Evolutionary conservation across 2,888 invertebrate species (phyloP), one percentile per base, ranked within the genome.

Genomic region (Amorpha juglandis): DNA sequence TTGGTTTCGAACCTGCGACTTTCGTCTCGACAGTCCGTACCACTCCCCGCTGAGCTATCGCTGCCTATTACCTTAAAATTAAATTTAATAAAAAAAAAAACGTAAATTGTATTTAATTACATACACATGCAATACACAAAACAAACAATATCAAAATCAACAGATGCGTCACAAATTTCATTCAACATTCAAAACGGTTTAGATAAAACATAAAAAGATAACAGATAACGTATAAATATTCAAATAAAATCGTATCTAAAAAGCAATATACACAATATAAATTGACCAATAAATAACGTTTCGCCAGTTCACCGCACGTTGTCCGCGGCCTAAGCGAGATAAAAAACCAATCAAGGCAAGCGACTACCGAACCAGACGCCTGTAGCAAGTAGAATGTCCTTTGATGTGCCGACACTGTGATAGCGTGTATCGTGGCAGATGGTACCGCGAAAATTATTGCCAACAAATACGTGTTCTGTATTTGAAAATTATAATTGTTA

Each of bases 301-400:
- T 53, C 70, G 67, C 71, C 70, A 74, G 74, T 73, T 72, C 71
- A 74, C 66, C 58, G 58, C 79, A 80, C 79, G 76, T 76, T 81
- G 82, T 74, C 73, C 75, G 71, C 82, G 71, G 70, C 78, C 78
- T 81, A 79, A 79, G 78, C 74, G 75, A 80, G 83, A 86, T 85
- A 90, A 91, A 90, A 90, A 90, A 83, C 80, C 84, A 83, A 87
- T 85, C 83, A 83, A 78, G 80, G 82, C 79, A 74, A 80, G 80
- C 79, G 85, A 84, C 89, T 90, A 90, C 90, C 86, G 89, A 86
- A 87, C 84, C 27, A 50, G 62, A 64, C 45, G 51, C 67, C 47
- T 73, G 71, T 69, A 71, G 65, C 78, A 78, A 75, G 76, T 73
- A 73, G 86, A 82, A 84, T 84, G 76, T 76, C 74, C 85, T 90